Evolutionary conservation across 2,888 invertebrate genomes (phyloP).

Genomic region (Pyrrhosoma nymphula): DNA sequence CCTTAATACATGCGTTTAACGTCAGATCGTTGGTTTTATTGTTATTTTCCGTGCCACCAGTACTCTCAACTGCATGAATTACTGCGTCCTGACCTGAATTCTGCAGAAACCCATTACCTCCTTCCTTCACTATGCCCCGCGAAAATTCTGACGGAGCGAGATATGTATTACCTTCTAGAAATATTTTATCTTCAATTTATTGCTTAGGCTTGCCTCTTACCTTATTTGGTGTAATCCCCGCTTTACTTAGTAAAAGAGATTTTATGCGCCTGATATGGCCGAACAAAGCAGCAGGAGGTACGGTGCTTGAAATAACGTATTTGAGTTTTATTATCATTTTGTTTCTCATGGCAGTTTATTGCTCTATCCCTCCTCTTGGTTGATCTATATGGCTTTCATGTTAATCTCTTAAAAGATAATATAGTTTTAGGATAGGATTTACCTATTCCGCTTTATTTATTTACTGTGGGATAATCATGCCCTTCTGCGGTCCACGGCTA

Average conservation of each 20-base stretch:
- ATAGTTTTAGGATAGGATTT: background rate
- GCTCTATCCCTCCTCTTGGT: background rate
- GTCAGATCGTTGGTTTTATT: background rate
- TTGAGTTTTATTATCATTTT: background rate
- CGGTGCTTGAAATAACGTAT: background rate
- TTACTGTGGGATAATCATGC: too few species aligned
- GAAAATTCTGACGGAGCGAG: background rate
- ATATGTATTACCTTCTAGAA: background rate
- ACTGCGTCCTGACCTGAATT: background rate
- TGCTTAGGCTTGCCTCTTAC: background rate
- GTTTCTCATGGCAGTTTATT: background rate
- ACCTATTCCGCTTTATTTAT: too few species aligned
- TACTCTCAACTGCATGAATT: background rate
- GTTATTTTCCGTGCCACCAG: background rate
- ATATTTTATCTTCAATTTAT: constrained; percentile 8
- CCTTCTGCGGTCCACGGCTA: background rate
- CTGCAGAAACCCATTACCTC: background rate
- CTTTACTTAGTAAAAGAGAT: background rate
- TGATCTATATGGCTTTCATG: background rate
- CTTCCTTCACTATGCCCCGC: background rate
- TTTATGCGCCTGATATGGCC: background rate
- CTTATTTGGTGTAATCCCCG: background rate
- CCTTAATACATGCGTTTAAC: too few species aligned
- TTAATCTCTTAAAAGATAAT: background rate
- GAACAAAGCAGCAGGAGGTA: background rate